These are phyloP conservation scores for Peromyscus aztecus DNA, from an alignment of 2,797 vertebrate genomes.

Conservation along the genomic window DNA sequence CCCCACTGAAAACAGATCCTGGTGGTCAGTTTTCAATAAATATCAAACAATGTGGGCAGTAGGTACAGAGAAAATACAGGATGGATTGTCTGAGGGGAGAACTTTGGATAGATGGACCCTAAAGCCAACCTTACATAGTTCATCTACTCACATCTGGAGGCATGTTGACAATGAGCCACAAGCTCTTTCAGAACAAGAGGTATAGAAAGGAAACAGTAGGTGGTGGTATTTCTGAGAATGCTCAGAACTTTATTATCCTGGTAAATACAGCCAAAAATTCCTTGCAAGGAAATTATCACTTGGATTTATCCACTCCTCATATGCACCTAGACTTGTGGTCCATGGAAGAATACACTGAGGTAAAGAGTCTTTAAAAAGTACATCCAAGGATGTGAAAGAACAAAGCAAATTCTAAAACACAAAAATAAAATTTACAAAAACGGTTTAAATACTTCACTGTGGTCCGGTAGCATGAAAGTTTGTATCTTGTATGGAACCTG, in stretches of 20 bases:
- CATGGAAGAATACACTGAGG: conserved; percentile 19
- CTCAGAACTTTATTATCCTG: conserved; percentile 82
- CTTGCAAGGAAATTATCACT: conserved; percentile 68
- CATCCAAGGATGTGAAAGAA: not conserved
- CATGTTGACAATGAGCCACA: not conserved
- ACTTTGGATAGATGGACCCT: not conserved
- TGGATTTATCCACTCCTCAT: conserved; percentile 54
- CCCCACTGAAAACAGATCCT: not conserved
- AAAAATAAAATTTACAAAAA: conserved; percentile 77
- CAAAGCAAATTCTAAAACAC: conserved; percentile 60
- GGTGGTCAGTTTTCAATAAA: not conserved
- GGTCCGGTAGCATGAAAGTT: conserved; percentile 36
- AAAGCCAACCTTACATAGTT: not conserved
- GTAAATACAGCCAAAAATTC: conserved; percentile 72
- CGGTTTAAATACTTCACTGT: conserved; percentile 64
- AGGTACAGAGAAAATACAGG: not conserved
- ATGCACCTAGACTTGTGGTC: not conserved
- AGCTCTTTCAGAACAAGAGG: not conserved
- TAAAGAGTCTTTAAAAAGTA: conserved; percentile 29
- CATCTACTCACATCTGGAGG: not conserved
- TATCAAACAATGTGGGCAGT: not conserved
- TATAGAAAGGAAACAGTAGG: conserved; percentile 46
- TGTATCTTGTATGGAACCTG: not conserved
- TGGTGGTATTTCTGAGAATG: conserved; percentile 60
- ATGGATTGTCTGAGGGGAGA: not conserved